A percentile compares a stretch with the other conserved stretches of the same genome.
Conservation (phyloP, 2,113 vertebrate genomes). For the Potamarius usumacintae region DNA sequence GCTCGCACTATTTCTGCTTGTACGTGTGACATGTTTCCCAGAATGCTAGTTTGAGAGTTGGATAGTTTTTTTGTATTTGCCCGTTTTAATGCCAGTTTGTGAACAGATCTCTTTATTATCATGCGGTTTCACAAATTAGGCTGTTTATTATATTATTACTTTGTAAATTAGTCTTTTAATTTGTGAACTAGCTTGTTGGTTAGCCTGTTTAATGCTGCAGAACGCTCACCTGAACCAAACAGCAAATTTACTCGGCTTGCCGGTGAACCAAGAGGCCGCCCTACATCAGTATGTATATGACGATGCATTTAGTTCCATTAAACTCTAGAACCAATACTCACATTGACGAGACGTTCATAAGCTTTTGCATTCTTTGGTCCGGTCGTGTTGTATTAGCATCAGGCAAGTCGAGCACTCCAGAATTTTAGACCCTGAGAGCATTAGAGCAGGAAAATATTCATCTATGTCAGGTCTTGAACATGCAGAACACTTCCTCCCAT, state of each 20-base stretch:
- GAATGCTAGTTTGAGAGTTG: background rate
- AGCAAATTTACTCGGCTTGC: background rate
- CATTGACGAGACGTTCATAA: background rate
- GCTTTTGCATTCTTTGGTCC: background rate
- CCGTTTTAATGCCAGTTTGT: background rate
- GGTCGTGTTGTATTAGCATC: background rate
- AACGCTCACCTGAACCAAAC: background rate
- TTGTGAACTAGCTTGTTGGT: background rate
- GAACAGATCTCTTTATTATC: background rate
- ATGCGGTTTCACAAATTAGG: background rate
- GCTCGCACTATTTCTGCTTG: no score
- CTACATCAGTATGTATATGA: background rate
- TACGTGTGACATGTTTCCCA: background rate
- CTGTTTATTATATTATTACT: background rate
- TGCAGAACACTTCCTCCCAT: conserved; percentile 21
- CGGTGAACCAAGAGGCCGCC: background rate
- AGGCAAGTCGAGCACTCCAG: background rate
- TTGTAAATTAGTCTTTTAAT: background rate
- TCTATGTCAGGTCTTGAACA: background rate
- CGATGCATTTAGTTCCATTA: background rate
- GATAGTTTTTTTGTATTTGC: no score
- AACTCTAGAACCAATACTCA: background rate
- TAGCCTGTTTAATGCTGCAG: background rate
- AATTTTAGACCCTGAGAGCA: background rate
- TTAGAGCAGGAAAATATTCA: background rate